phyloP scores from a whole-genome alignment of 2,888 invertebrate species.

The Xiphydria camelus region DNA sequence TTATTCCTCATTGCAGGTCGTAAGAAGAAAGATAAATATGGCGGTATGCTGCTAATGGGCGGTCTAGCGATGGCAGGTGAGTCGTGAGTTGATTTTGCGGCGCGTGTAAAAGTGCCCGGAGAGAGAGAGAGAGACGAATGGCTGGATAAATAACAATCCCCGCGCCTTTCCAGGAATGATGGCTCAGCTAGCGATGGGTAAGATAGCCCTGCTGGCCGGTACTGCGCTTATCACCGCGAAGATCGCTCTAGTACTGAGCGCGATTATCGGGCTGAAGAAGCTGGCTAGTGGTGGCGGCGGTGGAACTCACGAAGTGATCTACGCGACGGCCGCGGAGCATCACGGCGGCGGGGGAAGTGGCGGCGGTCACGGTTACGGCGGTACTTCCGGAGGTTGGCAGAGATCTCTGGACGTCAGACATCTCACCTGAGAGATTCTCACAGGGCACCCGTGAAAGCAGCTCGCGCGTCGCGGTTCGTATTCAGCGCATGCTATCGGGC shows the following conservation, averaged over 20 bases:
- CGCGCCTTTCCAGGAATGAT: slow-evolving; percentile 62
- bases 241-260: slow-evolving; percentile 65
- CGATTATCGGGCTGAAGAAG: slow-evolving; percentile 69
- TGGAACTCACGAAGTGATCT: slow-evolving; percentile 63
- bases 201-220: slow-evolving; percentile 70
- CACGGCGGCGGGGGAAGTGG: slow-evolving; percentile 52
- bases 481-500: too few relatives aligned
- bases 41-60: slow-evolving; percentile 64
- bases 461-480: too few relatives aligned
- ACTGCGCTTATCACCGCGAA: slow-evolving; percentile 70
- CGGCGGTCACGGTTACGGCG: slow-evolving; percentile 42
- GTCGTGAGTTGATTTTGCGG: too few relatives aligned
- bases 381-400: slow-evolving; percentile 43
- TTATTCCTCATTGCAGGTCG: slow-evolving; percentile 55
- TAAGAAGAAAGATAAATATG: slow-evolving; percentile 58
- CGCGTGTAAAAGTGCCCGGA: too few relatives aligned
- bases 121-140: too few relatives aligned
- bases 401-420: slow-evolving; percentile 45
- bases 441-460: too few relatives aligned
- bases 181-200: slow-evolving; percentile 69
- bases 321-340: slow-evolving; percentile 58
- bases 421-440: slow-evolving; percentile 44
- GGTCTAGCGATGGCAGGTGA: slow-evolving; percentile 64
- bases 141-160: too few relatives aligned
- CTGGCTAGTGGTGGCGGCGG: slow-evolving; percentile 60